These are phyloP conservation scores for Catocala sponsa DNA, from an alignment of 2,888 invertebrate genomes.

Conservation along the genomic window DNA sequence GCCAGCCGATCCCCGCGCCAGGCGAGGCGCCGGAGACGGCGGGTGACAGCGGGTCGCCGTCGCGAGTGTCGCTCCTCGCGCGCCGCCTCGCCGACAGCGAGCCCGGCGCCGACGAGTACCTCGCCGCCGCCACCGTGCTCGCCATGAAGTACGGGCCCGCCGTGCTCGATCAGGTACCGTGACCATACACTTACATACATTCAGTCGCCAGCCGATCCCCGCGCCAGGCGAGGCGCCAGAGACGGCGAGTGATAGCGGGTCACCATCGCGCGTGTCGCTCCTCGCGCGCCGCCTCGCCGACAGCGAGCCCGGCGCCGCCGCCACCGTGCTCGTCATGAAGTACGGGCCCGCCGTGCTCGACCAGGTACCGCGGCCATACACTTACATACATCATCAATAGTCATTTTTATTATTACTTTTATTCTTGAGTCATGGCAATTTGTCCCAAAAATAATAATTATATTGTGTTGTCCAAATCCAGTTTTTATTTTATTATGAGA, in stretches of 20 bases:
- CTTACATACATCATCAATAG: no score
- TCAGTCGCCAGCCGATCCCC: conserved; percentile 95
- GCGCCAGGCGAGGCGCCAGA: conserved; percentile 34
- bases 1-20: conserved; percentile 93
- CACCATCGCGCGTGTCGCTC: conserved; percentile 95
- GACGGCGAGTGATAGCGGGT: conserved; percentile 74
- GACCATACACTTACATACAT: conserved; percentile 65
- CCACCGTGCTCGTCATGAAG: conserved; percentile 96
- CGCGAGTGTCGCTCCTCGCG: conserved; percentile 94
- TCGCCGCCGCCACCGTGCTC: conserved; percentile 95
- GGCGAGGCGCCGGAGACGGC: conserved; percentile 23
- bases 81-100: conserved; percentile 87
- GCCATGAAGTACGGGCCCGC: conserved; percentile 95
- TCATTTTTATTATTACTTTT: no score
- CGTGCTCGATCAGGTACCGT: conserved; percentile 82
- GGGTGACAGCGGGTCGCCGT: conserved; percentile 89
- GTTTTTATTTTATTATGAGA: no score
- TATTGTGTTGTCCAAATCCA: no score
- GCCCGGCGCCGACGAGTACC: conserved; percentile 91
- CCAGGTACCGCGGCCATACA: conserved; percentile 61
- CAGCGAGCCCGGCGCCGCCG: conserved; percentile 88
- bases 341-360: conserved; percentile 92
- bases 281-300: conserved; percentile 90
- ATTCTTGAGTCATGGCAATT: no score
- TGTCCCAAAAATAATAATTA: no score